Evolutionary conservation across 2,797 vertebrate genomes (phyloP).

Genomic region (Lacerta viridis): DNA sequence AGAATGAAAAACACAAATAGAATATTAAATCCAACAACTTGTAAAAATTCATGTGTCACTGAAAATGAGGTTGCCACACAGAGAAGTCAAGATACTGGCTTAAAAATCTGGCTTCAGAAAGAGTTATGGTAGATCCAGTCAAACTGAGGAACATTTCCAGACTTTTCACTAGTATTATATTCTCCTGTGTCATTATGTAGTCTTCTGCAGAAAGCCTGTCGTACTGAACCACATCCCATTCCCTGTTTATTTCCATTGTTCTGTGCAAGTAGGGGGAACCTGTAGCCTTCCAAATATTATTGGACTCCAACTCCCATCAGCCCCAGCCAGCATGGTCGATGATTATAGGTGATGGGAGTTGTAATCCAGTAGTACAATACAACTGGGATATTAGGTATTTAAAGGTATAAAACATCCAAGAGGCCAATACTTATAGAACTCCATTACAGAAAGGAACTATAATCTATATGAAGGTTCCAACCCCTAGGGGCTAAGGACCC

Average conservation of each 20-base stretch:
- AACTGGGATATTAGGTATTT: too few relatives aligned
- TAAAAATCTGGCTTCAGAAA: neutral
- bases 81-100: conserved; percentile 18
- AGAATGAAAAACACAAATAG: conserved; percentile 64
- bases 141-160: neutral
- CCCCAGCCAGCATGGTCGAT: too few relatives aligned
- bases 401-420: too few relatives aligned
- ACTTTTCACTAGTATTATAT: neutral
- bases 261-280: too few relatives aligned
- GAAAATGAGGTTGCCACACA: conserved; percentile 23
- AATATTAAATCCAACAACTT: conserved; percentile 61
- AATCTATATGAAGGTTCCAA: too few relatives aligned
- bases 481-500: too few relatives aligned
- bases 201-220: neutral
- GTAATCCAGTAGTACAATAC: too few relatives aligned
- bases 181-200: neutral
- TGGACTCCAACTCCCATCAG: too few relatives aligned
- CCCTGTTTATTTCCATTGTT: neutral
- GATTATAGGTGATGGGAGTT: too few relatives aligned
- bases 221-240: neutral
- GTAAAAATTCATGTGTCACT: conserved; percentile 36
- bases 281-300: too few relatives aligned
- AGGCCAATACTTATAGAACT: too few relatives aligned
- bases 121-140: conserved; percentile 23
- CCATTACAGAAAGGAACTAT: too few relatives aligned